Evolutionary conservation across 2,888 invertebrate genomes (phyloP).

Genomic region (Microchrysa polita): DNA sequence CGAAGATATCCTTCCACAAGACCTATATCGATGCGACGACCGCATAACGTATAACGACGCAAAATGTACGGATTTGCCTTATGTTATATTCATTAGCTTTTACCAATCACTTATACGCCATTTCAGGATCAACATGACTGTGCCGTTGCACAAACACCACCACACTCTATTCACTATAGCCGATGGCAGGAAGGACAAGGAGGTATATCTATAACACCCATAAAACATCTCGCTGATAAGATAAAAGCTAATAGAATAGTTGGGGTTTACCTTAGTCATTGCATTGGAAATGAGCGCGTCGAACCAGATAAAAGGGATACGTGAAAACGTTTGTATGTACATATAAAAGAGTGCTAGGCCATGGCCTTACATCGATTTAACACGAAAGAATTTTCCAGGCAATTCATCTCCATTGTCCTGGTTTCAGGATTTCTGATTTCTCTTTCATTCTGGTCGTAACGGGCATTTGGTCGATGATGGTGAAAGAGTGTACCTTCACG

Average conservation of each 20-base stretch:
- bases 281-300: constrained; percentile 7
- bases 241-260: constrained; percentile 44
- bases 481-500: too few species aligned
- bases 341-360: constrained; percentile 8
- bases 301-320: too few species aligned
- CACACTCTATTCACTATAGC: too few species aligned
- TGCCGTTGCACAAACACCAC: too few species aligned
- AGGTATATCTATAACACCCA: constrained; percentile 36
- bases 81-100: constrained; percentile 50
- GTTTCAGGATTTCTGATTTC: background rate
- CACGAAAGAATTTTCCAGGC: constrained; percentile 42
- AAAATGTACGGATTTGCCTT: constrained; percentile 20
- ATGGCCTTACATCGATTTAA: constrained; percentile 35
- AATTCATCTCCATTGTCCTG: constrained; percentile 47
- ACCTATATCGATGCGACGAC: too few species aligned
- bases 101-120: constrained; percentile 46
- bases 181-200: background rate
- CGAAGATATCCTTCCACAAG: too few species aligned
- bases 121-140: constrained; percentile 21
- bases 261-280: constrained; percentile 33
- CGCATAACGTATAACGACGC: too few species aligned
- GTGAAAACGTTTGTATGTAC: too few species aligned
- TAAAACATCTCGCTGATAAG: constrained; percentile 43
- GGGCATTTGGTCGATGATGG: too few species aligned
- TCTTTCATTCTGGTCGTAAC: too few species aligned